Evolutionary conservation across 1,140 invertebrate genomes (phyloP), one percentile per base, ranked within the genome.

Genomic region (Microplitis mediator): DNA sequence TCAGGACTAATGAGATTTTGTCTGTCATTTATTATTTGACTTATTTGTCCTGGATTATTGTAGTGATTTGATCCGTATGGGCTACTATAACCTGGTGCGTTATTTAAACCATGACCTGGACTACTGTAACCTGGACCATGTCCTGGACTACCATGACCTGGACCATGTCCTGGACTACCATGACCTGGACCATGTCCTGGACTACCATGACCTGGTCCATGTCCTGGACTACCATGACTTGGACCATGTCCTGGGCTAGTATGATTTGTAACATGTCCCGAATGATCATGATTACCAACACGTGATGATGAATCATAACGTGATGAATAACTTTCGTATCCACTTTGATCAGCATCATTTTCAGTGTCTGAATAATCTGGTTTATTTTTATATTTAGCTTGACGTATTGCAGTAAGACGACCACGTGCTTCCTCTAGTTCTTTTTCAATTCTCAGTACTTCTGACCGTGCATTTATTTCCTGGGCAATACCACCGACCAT

Each of bases 401-500:
- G 93, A 31, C 94, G 88, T 78, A 96, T 95, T 45, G 93, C 93
- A 2, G 92, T 96, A 31, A 99, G 87, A 65, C 94, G 90, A n/a
- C 93, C 92, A 66, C 97, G 89, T 0, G 98, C 98, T 81, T 97
- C 95, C 80, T 97, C 94, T 34, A 99, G 86, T 88, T 99, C 95
- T 71, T 94, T 91, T 84, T 99, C 97, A 81, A 98, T 98, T 72
- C 95, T 91, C 16, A 98, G 88, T 0, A 98, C 96, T 79, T 97
- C 94, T 13, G 93, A 93, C 54, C 93, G 90, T 3, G 95, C 95
- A 80, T 97, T 92, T 60, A 98, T 96, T 87, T 97, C 95, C 81
- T 97, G 95, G 1, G 95, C 95, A 79, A 97, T 96, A 23, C 96
- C 95, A 65, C 95, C 95, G 4, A 98, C 97, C 93, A 98, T 97